A percentile compares a stretch with the other conserved stretches of the same genome.
Evolutionary conservation across 2,888 invertebrate species (phyloP).

Genomic region (Hymenopus coronatus): DNA sequence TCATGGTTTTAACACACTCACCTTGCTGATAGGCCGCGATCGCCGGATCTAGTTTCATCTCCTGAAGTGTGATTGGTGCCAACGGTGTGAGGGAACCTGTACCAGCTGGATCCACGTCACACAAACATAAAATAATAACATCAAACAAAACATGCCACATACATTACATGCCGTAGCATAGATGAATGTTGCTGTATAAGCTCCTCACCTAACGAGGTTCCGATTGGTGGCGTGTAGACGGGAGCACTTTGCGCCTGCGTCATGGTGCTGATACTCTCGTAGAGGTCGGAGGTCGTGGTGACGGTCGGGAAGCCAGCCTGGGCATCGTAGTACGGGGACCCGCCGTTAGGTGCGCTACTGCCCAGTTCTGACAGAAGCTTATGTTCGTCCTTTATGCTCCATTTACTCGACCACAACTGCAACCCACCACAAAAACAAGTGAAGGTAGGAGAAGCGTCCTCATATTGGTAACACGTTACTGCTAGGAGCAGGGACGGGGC

Average conservation of each 20-base stretch:
- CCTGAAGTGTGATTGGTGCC: conserved; percentile 73
- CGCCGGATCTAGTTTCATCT: conserved; percentile 68
- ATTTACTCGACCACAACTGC: conserved; percentile 82
- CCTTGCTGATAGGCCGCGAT: conserved; percentile 70
- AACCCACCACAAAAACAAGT: conserved; percentile 22
- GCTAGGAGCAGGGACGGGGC: too few species aligned
- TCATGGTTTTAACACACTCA: conserved; percentile 46
- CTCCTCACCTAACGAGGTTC: conserved; percentile 38
- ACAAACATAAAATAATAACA: conserved; percentile 29
- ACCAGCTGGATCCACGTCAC: conserved; percentile 42
- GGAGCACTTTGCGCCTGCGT: conserved; percentile 62
- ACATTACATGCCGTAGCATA: not conserved
- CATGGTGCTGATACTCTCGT: conserved; percentile 70
- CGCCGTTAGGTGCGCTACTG: conserved; percentile 52
- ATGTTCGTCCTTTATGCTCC: conserved; percentile 90
- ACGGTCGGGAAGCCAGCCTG: conserved; percentile 45
- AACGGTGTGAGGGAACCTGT: conserved; percentile 66
- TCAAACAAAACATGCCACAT: conserved; percentile 24
- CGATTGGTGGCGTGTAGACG: conserved; percentile 76
- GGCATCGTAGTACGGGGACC: conserved; percentile 44
- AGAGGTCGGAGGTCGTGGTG: conserved; percentile 57
- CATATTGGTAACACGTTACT: too few species aligned
- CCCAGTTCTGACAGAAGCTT: conserved; percentile 81
- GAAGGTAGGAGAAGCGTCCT: too few species aligned
- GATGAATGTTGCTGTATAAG: not conserved